These are phyloP conservation scores for Microtus pennsylvanicus DNA, from an alignment of 2,113 vertebrate species.

Conservation along the genomic window DNA sequence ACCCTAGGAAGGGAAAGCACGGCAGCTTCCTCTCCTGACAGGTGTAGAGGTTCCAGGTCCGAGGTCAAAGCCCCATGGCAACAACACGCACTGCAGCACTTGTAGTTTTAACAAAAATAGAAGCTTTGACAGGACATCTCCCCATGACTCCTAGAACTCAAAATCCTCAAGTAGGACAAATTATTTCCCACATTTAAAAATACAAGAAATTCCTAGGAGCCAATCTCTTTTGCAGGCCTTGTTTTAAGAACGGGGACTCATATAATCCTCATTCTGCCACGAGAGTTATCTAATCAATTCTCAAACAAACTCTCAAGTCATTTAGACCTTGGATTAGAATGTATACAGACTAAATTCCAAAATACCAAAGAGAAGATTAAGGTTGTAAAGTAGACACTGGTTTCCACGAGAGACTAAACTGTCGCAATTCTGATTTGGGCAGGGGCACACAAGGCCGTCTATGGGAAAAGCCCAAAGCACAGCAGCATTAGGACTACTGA, in stretches of 20 bases:
- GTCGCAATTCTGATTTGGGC: neutral
- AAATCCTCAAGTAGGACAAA: slow-evolving; percentile 22
- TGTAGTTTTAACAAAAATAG: neutral
- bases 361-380: slow-evolving; percentile 15
- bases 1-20: neutral
- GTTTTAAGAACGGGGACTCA: neutral
- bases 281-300: neutral
- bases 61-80: neutral
- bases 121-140: neutral
- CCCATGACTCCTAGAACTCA: neutral
- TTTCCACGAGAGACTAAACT: slow-evolving; percentile 15
- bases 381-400: neutral
- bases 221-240: neutral
- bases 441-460: neutral
- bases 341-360: neutral
- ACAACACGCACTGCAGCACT: neutral
- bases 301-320: slow-evolving; percentile 1
- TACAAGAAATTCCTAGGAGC: neutral
- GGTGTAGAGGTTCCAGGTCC: neutral
- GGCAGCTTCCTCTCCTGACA: neutral
- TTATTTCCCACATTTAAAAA: slow-evolving; percentile 52
- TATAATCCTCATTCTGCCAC: neutral
- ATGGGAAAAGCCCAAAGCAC: neutral
- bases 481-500: neutral
- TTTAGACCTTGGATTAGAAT: slow-evolving; percentile 3